Conservation (phyloP, 2,113 vertebrate species). For the Quiscalus mexicanus region DNA sequence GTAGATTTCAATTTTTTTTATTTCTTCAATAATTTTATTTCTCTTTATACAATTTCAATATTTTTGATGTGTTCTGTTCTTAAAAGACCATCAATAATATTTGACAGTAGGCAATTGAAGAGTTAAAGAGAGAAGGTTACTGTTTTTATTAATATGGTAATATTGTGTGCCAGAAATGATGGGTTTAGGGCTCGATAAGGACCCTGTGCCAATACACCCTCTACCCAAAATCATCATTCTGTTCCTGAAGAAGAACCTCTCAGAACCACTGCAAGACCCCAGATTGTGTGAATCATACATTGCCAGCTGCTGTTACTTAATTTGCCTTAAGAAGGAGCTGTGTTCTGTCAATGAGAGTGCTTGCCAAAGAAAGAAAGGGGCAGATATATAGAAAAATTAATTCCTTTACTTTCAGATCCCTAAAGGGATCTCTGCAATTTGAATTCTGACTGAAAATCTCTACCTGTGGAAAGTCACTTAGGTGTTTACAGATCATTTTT, state of each 20-base stretch:
- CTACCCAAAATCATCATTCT: neutral
- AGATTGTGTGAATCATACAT: neutral
- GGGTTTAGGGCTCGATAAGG: neutral
- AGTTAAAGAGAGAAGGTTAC: neutral
- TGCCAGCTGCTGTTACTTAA: neutral
- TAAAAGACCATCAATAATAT: neutral
- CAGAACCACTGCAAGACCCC: neutral
- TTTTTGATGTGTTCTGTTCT: neutral
- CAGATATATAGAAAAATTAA: neutral
- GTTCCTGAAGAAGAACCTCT: neutral
- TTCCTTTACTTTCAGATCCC: neutral
- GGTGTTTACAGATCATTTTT: neutral
- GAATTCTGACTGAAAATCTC: neutral
- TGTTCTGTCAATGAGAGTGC: neutral
- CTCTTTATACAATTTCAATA: neutral
- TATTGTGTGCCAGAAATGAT: neutral
- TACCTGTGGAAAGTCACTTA: neutral
- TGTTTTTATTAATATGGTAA: neutral
- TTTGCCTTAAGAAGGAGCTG: slow-evolving; percentile 24
- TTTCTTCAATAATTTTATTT: neutral
- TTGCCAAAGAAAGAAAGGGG: neutral
- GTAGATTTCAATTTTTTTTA: neutral
- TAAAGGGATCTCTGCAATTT: neutral
- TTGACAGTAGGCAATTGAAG: neutral
- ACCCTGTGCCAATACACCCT: neutral